Conservation (phyloP, 2,113 vertebrate genomes). For the Gorilla gorilla region DNA sequence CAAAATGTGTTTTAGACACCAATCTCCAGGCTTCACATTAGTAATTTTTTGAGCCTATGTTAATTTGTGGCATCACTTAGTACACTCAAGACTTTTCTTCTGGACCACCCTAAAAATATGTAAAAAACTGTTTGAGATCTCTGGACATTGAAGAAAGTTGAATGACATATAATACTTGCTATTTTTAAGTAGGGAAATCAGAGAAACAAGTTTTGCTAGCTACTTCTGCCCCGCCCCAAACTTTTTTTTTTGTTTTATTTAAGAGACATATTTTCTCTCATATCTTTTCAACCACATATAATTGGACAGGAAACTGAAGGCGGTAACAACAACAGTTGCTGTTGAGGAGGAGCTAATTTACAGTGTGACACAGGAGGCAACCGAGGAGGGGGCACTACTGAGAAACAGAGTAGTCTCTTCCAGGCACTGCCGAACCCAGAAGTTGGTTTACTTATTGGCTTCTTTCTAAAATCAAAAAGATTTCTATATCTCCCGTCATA, state of each 20-base stretch:
- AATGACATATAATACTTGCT: not conserved
- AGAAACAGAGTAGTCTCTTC: not conserved
- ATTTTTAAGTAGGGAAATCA: slow-evolving; percentile 26
- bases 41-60: slow-evolving; percentile 24
- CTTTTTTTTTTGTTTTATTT: not conserved
- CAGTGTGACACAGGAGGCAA: not conserved
- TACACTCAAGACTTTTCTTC: not conserved
- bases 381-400: not conserved
- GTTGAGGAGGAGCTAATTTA: not conserved
- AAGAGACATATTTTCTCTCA: not conserved
- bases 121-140: not conserved
- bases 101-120: not conserved
- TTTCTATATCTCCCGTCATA: not conserved
- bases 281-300: not conserved
- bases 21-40: not conserved
- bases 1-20: slow-evolving; percentile 43
- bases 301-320: not conserved
- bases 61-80: slow-evolving; percentile 26
- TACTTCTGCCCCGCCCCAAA: not conserved
- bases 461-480: slow-evolving; percentile 9
- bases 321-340: not conserved
- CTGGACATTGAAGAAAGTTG: not conserved
- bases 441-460: not conserved
- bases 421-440: not conserved
- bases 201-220: not conserved